Evolutionary conservation across 2,113 vertebrate species (phyloP).

Genomic region (Oncorhynchus clarkii): DNA sequence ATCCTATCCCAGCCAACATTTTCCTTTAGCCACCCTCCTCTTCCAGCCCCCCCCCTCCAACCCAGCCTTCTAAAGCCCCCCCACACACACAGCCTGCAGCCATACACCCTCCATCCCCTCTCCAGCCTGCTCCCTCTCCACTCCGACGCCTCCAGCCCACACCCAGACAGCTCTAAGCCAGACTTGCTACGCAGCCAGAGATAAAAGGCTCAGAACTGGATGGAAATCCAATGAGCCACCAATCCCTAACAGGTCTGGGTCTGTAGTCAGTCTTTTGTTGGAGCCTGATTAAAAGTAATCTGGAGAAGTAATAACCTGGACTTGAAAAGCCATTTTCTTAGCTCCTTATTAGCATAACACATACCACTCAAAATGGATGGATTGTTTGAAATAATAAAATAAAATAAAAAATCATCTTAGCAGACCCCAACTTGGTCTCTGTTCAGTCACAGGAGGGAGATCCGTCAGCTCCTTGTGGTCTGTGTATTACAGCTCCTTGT

Average conservation of each 20-base stretch:
- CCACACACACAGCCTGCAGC: not conserved
- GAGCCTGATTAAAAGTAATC: conserved; percentile 30
- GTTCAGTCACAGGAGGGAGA: not conserved
- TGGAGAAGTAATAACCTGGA: conserved; percentile 22
- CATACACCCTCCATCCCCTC: not conserved
- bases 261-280: conserved; percentile 20
- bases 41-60: too few species aligned
- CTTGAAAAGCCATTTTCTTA: conserved; percentile 15
- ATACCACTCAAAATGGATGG: not conserved
- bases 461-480: too few species aligned
- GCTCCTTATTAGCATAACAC: conserved; percentile 6
- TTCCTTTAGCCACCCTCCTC: too few species aligned
- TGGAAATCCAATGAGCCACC: conserved; percentile 20
- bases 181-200: conserved; percentile 20
- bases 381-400: not conserved
- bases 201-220: conserved; percentile 32
- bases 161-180: conserved; percentile 22
- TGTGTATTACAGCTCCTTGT: too few species aligned
- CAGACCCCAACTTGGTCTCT: not conserved
- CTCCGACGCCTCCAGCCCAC: not conserved
- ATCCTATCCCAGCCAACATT: not conserved
- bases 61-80: too few species aligned
- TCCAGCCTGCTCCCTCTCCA: not conserved
- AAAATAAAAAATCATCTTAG: not conserved
- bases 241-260: conserved; percentile 16